Evolutionary conservation across 2,888 invertebrate genomes (phyloP).

Genomic region (Sturmia bella): DNA sequence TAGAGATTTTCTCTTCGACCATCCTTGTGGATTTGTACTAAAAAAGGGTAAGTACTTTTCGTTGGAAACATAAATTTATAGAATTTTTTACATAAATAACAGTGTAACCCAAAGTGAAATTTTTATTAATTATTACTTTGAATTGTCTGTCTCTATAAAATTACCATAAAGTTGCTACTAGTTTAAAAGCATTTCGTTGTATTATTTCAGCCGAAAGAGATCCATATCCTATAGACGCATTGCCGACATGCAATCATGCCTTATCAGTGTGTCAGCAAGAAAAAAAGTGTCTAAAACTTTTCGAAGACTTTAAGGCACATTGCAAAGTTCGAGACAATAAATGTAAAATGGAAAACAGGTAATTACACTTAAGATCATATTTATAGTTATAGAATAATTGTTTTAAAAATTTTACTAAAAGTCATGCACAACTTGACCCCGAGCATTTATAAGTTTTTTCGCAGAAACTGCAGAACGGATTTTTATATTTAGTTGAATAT

Average conservation of each 20-base stretch:
- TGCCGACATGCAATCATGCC: slow-evolving; percentile 95
- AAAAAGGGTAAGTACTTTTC: slow-evolving; percentile 88
- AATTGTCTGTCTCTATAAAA: background rate
- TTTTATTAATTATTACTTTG: background rate
- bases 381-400: background rate
- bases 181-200: background rate
- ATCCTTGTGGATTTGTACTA: slow-evolving; percentile 94
- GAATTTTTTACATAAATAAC: background rate
- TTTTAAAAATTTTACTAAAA: slow-evolving; percentile 2
- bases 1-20: slow-evolving; percentile 95
- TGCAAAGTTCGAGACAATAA: slow-evolving; percentile 93
- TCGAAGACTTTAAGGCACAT: slow-evolving; percentile 92
- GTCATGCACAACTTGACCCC: slow-evolving; percentile 5
- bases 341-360: slow-evolving; percentile 95
- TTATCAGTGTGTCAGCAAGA: slow-evolving; percentile 92
- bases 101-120: background rate
- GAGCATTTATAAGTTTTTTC: slow-evolving; percentile 21
- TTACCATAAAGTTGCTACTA: no score
- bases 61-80: background rate
- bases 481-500: background rate
- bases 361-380: slow-evolving; percentile 75
- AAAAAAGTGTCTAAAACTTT: slow-evolving; percentile 90
- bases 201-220: slow-evolving; percentile 86
- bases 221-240: slow-evolving; percentile 93
- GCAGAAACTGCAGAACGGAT: slow-evolving; percentile 2